Conservation (phyloP, 2,113 vertebrate species). For the Stictonetta naevosa region DNA sequence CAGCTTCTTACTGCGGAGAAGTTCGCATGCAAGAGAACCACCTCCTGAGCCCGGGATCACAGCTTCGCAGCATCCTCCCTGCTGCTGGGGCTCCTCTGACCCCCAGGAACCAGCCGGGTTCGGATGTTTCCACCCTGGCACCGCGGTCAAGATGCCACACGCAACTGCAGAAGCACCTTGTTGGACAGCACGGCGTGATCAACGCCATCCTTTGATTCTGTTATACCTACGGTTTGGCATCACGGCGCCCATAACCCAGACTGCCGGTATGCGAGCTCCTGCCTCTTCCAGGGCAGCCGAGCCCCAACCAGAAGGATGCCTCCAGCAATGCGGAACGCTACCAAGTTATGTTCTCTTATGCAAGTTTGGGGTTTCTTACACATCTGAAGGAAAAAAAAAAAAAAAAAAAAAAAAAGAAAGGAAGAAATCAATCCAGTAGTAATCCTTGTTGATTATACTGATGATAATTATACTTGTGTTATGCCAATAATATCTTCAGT, state of each 20-base stretch:
- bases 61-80: background rate
- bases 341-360: conserved; percentile 38
- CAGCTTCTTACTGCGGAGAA: conserved; percentile 20
- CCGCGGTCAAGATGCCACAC: accelerated
- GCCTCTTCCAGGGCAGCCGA: background rate
- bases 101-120: too few relatives aligned
- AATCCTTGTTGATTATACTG: conserved; percentile 41
- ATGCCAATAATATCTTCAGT: conserved; percentile 39
- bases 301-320: background rate
- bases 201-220: background rate
- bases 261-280: background rate
- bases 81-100: background rate
- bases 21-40: background rate
- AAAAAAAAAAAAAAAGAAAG: background rate
- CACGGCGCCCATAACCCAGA: background rate
- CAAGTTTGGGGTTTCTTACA: conserved; percentile 62
- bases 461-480: conserved; percentile 35
- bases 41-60: background rate
- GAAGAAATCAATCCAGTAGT: conserved; percentile 19
- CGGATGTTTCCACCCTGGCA: too few relatives aligned
- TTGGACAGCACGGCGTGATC: accelerated
- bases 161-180: background rate
- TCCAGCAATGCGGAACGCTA: conserved; percentile 54
- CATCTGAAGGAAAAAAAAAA: background rate
- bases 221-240: background rate